Evolutionary conservation across 2,797 vertebrate species (phyloP).

Genomic region (Pantherophis vulpinus): DNA sequence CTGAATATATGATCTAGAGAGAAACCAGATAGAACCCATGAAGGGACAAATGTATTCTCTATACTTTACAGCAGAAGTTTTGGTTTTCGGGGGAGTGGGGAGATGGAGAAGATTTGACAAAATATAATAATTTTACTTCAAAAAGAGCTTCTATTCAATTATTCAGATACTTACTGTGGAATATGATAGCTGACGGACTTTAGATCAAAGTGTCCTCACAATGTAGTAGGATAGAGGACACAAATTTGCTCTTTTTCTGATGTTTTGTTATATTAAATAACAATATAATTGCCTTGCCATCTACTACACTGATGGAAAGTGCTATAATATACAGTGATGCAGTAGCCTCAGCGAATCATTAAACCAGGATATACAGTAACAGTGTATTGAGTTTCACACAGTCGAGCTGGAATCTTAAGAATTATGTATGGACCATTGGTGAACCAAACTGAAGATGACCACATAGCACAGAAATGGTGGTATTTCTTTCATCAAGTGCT

Average conservation of each 20-base stretch:
- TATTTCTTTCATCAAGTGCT: not conserved
- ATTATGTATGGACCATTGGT: not conserved
- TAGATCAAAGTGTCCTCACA: not conserved
- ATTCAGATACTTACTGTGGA: not conserved
- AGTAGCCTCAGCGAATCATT: not conserved
- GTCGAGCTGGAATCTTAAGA: not conserved
- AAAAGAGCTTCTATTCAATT: not conserved
- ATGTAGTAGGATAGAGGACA: not conserved
- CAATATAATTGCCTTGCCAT: not conserved
- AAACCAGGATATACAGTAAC: not conserved
- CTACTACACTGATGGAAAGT: not conserved
- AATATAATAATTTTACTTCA: not conserved
- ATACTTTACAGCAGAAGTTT: not conserved
- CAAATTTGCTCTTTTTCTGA: not conserved
- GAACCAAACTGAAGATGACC: not conserved
- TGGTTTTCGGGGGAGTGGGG: not conserved
- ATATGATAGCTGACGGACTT: not conserved
- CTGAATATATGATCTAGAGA: not conserved
- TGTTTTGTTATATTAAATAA: not conserved
- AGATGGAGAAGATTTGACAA: not conserved
- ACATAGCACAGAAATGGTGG: constrained; percentile 12
- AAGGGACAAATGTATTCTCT: not conserved
- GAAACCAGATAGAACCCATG: not conserved
- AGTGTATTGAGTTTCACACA: not conserved
- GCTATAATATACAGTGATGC: not conserved